Base-by-base conservation (phyloP, 2,888 invertebrate species). In the Fragum whitleyi region DNA sequence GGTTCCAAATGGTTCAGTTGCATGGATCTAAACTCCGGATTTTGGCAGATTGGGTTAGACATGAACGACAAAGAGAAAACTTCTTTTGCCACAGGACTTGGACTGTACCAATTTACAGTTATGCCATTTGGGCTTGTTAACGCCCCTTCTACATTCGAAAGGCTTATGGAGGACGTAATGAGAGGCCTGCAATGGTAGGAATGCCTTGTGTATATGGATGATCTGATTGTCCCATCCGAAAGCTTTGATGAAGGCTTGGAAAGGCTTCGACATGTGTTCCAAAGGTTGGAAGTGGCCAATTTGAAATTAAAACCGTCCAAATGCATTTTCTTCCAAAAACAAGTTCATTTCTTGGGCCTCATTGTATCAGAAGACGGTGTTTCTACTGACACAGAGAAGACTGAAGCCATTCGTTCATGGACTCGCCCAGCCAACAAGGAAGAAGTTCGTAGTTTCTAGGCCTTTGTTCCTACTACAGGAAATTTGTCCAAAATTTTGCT, bases 131-230 rank as follows among this genome's bases (percentile, higher is more conserved):
- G n/a, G n/a, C n/a, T n/a, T n/a, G n/a, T n/a, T n/a, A n/a, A n/a
- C n/a, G n/a, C 28, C 0, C 87, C 85, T 0, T 74, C 83, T 7
- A 86, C 85, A 6, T 89, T 89, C 65, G 77, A 87, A 39, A 62
- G 86, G n/a, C 61, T 80, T 29, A 74, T 89, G 77, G 70, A 83
- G 39, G 21, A 59, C 19, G 53, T 80, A 21, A n/a, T 75, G 14
- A 14, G 76, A 26, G 65, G 79, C 2, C n/a, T 75, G n/a, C 70
- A 79, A 19, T 79, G 70, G 67, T 26, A 42, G 19, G 61, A 70
- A 32, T 76, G 42, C 1, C 51, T 77, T 23, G 42, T 77, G n/a
- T 72, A 77, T 36, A 71, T 77, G 65, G 70, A 77, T 29, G 70
- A 70, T 47, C 62, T 77, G 5, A 77, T 70, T 53, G 16, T 53